A percentile compares a stretch with the other conserved stretches of the same genome.
These are phyloP conservation scores for Theristicus caerulescens DNA, from an alignment of 2,113 vertebrate genomes.

Conservation along the genomic window DNA sequence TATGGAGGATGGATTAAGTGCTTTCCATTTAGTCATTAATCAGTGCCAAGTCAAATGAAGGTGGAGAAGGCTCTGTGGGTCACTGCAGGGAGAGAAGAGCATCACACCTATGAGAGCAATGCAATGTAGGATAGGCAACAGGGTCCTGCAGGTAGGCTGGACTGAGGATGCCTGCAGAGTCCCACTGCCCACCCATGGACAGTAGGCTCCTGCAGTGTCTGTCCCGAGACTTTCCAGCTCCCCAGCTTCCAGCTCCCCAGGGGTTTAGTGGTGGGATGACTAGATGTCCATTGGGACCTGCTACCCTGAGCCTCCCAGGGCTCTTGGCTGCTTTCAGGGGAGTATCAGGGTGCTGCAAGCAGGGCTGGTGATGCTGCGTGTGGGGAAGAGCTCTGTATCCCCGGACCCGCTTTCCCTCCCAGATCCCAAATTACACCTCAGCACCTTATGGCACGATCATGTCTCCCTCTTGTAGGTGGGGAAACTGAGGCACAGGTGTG, in stretches of 20 bases:
- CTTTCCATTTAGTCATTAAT: neutral
- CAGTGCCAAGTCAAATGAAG: neutral
- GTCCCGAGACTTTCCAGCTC: neutral
- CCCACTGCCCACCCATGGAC: neutral
- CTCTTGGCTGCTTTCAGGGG: neutral
- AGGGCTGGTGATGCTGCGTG: neutral
- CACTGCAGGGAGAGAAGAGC: neutral
- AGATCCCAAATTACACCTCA: neutral
- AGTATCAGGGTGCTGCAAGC: neutral
- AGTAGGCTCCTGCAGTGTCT: neutral
- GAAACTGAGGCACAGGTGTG: neutral
- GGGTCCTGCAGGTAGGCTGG: neutral
- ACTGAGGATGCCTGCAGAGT: neutral
- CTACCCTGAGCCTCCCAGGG: neutral
- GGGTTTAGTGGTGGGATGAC: neutral
- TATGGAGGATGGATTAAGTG: neutral
- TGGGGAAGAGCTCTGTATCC: neutral
- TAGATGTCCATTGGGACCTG: neutral
- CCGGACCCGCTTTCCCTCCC: rapidly evolving
- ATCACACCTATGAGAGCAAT: neutral
- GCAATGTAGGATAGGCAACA: neutral
- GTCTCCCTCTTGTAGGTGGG: neutral
- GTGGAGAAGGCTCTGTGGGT: neutral
- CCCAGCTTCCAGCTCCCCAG: neutral
- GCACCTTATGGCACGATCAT: too few relatives aligned